A percentile compares a stretch with the other conserved stretches of the same genome.
These are phyloP conservation scores for Chesias legatella DNA, from an alignment of 2,888 invertebrate genomes.

Conservation along the genomic window DNA sequence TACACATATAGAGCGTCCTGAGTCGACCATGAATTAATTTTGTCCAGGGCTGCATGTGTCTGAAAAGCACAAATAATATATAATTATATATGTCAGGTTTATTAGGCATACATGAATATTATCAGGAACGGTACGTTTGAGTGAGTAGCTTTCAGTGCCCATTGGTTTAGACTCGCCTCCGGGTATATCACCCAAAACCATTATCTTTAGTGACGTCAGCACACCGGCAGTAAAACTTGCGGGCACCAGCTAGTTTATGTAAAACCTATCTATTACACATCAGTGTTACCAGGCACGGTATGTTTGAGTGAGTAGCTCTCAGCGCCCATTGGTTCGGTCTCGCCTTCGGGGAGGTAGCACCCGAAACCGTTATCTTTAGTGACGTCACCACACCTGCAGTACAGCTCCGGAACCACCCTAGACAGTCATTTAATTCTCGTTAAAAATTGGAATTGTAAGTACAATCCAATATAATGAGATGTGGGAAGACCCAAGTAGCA, in stretches of 20 bases:
- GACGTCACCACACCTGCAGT: slow-evolving; percentile 81
- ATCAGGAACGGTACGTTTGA: slow-evolving; percentile 76
- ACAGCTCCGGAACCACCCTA: slow-evolving; percentile 76
- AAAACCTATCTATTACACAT: too few relatives aligned
- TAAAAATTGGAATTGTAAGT: too few relatives aligned
- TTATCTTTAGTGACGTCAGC: slow-evolving; percentile 81
- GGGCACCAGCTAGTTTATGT: too few relatives aligned
- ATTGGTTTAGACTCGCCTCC: slow-evolving; percentile 58
- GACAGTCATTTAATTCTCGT: neutral
- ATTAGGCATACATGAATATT: too few relatives aligned
- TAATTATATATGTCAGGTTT: too few relatives aligned
- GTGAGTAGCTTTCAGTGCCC: slow-evolving; percentile 61
- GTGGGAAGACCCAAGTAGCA: too few relatives aligned
- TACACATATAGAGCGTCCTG: too few relatives aligned
- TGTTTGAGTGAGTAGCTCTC: slow-evolving; percentile 73
- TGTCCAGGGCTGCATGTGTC: too few relatives aligned
- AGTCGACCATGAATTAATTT: too few relatives aligned
- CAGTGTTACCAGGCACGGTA: slow-evolving; percentile 58
- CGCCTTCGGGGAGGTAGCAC: slow-evolving; percentile 65
- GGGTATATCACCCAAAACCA: slow-evolving; percentile 76
- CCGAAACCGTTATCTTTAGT: slow-evolving; percentile 79
- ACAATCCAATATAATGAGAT: too few relatives aligned
- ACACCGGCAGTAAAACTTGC: slow-evolving; percentile 45
- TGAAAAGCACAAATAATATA: too few relatives aligned
- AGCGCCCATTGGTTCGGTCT: slow-evolving; percentile 52